phyloP scores from a whole-genome alignment of 2,888 invertebrate genomes.

The Parnassius apollo region DNA sequence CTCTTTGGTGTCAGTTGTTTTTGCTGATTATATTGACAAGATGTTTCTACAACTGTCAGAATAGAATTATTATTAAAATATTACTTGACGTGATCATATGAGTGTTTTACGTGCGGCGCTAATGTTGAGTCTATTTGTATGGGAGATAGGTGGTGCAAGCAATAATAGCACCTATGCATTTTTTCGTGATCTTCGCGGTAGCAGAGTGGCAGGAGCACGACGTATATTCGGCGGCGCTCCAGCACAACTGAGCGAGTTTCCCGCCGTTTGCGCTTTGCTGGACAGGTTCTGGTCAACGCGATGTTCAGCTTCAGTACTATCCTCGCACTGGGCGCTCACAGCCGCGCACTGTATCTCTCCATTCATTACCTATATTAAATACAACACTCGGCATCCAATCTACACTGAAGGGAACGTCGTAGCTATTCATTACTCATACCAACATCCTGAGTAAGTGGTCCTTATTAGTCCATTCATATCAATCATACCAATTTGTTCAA shows the following conservation, averaged over 20 bases:
- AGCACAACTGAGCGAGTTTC: constrained; percentile 40
- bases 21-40: too few species aligned
- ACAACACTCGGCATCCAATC: constrained; percentile 49
- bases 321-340: constrained; percentile 62
- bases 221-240: constrained; percentile 61
- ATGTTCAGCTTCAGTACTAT: constrained; percentile 57
- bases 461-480: too few species aligned
- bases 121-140: background rate
- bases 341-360: constrained; percentile 66
- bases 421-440: constrained; percentile 52
- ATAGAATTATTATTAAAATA: too few species aligned
- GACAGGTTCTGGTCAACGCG: constrained; percentile 56
- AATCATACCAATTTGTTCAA: too few species aligned
- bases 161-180: background rate
- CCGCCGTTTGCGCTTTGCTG: constrained; percentile 53
- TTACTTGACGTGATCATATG: too few species aligned
- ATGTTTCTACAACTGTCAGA: too few species aligned
- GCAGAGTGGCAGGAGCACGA: constrained; percentile 37
- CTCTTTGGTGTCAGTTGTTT: too few species aligned
- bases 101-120: background rate
- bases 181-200: background rate
- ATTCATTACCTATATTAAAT: constrained; percentile 54
- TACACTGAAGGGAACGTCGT: constrained; percentile 42
- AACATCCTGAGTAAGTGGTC: constrained; percentile 54
- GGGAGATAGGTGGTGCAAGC: background rate